Conservation (phyloP, 2,113 vertebrate species). For the Antidorcas marsupialis region DNA sequence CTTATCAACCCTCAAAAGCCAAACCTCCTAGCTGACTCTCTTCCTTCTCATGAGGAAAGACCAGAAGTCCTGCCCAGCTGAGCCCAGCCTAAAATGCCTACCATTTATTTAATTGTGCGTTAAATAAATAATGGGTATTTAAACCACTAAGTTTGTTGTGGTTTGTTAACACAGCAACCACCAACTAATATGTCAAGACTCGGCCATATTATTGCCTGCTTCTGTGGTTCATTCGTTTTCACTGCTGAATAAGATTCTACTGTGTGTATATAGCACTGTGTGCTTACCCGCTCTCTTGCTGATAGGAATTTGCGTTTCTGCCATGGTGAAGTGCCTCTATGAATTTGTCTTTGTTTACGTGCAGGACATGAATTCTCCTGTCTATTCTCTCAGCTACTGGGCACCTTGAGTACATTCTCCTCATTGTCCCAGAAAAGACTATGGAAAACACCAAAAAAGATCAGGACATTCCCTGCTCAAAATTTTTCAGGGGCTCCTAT, state of each 20-base stretch:
- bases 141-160: neutral
- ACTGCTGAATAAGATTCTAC: neutral
- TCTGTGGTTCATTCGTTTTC: neutral
- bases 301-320: neutral
- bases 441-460: neutral
- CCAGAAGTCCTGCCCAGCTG: neutral
- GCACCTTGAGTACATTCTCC: neutral
- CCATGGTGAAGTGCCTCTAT: neutral
- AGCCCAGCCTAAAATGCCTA: neutral
- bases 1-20: neutral
- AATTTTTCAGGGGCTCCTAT: neutral
- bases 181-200: neutral
- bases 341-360: neutral
- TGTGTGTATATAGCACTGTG: rapidly evolving
- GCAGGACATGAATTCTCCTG: neutral
- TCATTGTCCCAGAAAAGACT: neutral
- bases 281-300: neutral
- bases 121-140: neutral
- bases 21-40: neutral
- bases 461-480: neutral
- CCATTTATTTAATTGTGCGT: neutral
- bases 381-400: neutral
- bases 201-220: neutral
- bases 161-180: neutral
- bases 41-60: neutral